Evolutionary conservation across 64 coral and sea anemone genomes (phyloP), one percentile per base, ranked within the genome.

Genomic region (Catalaphyllia jardinei): DNA sequence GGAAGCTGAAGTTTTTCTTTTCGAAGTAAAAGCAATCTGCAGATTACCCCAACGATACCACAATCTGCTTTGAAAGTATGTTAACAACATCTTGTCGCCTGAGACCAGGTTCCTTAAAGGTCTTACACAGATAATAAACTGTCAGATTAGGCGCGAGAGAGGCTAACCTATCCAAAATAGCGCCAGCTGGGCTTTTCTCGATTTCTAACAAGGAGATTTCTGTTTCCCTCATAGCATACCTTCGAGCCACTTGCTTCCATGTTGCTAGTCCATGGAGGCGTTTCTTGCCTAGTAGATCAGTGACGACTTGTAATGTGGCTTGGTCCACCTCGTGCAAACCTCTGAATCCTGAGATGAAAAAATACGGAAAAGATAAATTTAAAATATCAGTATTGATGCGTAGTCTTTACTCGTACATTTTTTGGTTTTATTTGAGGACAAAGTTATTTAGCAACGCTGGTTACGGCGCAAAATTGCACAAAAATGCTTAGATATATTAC

Each of bases 231-330:
- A 83, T 83, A 4, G 28, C 80, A 14, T 83, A 83, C 33, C 80
- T 83, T 42, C 80, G 16, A 22, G 80, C 80, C 8, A 83, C 61
- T 20, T 83, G 80, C 10, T 83, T 83, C 80, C 80, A 83, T 24
- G 80, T 42, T 39, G 80, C 60, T 31, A 83, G 80, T 12, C 80
- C 61, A 25, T 61, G 80, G 13, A 83, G 60, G 4, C 80, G 29
- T 65, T 83, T 83, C 57, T 83, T 83, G 80, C 61, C 67, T 13
- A 83, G 80, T 16, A 83, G 20, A 33, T 83, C 80, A 67, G 33
- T 42, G 0, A 83, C 22, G 60, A 60, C 80, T 67, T 83, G 60
- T 67, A 67, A 67, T 13, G 80, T 65, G 4, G 22, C 33, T 3
- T 1, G 19, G 16, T 83, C 31, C 2, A 83, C 20, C 10, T 83